A percentile compares a stretch with the other conserved stretches of the same genome.
Evolutionary conservation across 2,888 invertebrate genomes (phyloP).

Genomic region (Cryptus armator): DNA sequence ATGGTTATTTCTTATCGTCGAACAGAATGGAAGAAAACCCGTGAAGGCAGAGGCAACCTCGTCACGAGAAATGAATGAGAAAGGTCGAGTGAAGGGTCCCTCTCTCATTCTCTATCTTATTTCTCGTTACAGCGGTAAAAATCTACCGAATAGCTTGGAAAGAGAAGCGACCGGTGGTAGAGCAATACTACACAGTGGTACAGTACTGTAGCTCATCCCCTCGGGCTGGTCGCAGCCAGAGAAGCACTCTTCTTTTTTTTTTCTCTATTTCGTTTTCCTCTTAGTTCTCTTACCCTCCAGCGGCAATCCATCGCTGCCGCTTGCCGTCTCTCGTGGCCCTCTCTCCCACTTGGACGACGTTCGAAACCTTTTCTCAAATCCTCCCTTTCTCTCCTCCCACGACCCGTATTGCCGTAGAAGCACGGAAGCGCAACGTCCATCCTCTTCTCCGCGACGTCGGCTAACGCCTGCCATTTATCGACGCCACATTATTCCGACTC

Average conservation of each 20-base stretch:
- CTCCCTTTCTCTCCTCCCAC: neutral
- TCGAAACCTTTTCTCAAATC: constrained; percentile 61
- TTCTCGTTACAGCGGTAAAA: constrained; percentile 54
- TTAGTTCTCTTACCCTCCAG: constrained; percentile 39
- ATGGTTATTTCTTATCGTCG: constrained; percentile 45
- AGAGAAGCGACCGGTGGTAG: constrained; percentile 11
- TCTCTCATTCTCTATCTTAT: constrained; percentile 45
- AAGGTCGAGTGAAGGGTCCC: constrained; percentile 29
- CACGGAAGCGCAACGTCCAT: constrained; percentile 46
- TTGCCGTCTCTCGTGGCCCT: constrained; percentile 13
- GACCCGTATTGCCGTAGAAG: constrained; percentile 52
- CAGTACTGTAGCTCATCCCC: constrained; percentile 13
- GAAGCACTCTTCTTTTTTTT: constrained; percentile 23
- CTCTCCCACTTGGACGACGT: constrained; percentile 56
- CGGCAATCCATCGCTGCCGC: constrained; percentile 61
- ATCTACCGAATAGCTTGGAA: constrained; percentile 27
- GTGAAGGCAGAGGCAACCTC: neutral
- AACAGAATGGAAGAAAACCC: constrained; percentile 30
- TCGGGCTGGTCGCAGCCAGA: constrained; percentile 18
- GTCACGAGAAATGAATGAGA: constrained; percentile 13
- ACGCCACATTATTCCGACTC: constrained; percentile 70
- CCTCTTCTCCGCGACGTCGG: constrained; percentile 59
- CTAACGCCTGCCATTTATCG: constrained; percentile 70
- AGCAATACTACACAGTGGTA: neutral
- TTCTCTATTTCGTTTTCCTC: constrained; percentile 56